Evolutionary conservation across 2,888 invertebrate genomes (phyloP).

Genomic region (Maniola hyperantus): DNA sequence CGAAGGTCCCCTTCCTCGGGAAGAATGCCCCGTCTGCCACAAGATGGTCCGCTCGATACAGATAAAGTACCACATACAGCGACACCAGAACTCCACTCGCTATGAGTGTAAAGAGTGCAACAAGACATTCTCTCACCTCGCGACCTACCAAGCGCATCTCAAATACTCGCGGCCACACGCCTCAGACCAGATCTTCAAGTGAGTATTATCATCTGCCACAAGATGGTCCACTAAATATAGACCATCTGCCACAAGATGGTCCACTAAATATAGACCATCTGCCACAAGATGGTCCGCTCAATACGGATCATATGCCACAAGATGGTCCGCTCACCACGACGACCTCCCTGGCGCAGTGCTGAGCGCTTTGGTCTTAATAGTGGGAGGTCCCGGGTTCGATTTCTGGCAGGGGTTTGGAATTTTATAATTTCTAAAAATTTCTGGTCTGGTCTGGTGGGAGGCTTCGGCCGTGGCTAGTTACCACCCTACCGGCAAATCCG

Average conservation of each 20-base stretch:
- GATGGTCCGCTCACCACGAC: no score
- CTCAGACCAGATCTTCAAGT: slow-evolving; percentile 69
- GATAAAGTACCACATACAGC: slow-evolving; percentile 68
- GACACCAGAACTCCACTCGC: slow-evolving; percentile 61
- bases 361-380: no score
- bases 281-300: slow-evolving; percentile 50
- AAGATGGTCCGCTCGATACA: slow-evolving; percentile 71
- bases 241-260: no score
- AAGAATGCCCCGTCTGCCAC: slow-evolving; percentile 68
- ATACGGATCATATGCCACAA: no score
- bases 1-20: slow-evolving; percentile 67
- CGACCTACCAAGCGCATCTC: slow-evolving; percentile 71
- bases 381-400: no score
- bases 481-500: no score
- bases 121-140: slow-evolving; percentile 68
- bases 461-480: no score
- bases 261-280: no score
- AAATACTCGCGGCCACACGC: slow-evolving; percentile 73
- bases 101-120: slow-evolving; percentile 67
- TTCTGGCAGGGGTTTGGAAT: no score
- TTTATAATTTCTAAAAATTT: no score
- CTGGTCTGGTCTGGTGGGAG: no score
- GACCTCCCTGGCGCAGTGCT: no score
- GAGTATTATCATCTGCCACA: slow-evolving; percentile 61
- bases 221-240: slow-evolving; percentile 59